Conservation (phyloP, 2,888 invertebrate species). For the Amphipoea oculea region DNA sequence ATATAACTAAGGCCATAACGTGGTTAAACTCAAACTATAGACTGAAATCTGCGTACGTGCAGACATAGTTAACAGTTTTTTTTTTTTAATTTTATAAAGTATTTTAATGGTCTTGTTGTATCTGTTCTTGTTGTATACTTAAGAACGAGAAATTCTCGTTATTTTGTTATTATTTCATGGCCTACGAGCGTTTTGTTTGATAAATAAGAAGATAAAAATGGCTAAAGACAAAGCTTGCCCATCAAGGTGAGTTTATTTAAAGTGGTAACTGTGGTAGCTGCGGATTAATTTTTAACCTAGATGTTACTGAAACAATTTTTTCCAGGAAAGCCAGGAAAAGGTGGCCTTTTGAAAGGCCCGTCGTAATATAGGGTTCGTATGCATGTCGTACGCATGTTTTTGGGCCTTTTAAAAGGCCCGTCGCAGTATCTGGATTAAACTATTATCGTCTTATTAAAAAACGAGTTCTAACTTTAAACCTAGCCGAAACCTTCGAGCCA, state of each 20-base stretch:
- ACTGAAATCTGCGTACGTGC: not conserved
- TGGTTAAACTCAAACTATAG: not conserved
- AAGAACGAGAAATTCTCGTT: not conserved
- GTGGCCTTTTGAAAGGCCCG: too few relatives aligned
- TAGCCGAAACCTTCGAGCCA: too few relatives aligned
- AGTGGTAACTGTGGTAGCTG: not conserved
- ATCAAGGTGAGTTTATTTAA: not conserved
- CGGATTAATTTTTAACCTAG: not conserved
- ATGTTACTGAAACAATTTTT: not conserved
- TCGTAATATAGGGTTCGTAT: too few relatives aligned
- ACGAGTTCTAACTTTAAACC: not conserved
- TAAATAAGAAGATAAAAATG: not conserved
- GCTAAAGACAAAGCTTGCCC: not conserved
- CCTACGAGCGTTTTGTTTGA: not conserved
- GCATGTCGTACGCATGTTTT: too few relatives aligned
- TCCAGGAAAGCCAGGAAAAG: too few relatives aligned
- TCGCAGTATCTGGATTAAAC: not conserved
- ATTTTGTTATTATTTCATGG: not conserved
- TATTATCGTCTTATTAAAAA: not conserved
- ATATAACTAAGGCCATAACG: not conserved
- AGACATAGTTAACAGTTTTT: too few relatives aligned
- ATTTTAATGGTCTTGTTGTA: not conserved
- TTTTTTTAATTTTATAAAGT: not conserved
- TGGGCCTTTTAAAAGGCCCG: too few relatives aligned
- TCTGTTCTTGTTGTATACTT: slow-evolving; percentile 2